A percentile compares a stretch with the other conserved stretches of the same genome.
Conservation (phyloP, 2,797 vertebrate species). For the Gobio occitaniae region DNA sequence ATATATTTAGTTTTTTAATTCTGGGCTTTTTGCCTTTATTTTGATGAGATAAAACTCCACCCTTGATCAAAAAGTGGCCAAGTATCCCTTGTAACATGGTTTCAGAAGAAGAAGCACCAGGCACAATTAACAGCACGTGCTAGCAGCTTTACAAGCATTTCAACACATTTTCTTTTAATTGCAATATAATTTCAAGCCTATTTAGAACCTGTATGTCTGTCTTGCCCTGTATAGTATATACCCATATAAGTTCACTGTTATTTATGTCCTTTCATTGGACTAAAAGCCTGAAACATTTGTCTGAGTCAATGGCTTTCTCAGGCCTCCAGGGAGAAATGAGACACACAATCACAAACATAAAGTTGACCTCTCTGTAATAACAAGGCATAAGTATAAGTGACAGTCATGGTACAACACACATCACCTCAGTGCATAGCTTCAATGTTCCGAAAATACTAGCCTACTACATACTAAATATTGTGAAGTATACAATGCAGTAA, state of each 20-base stretch:
- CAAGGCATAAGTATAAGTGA: neutral
- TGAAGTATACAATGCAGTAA: neutral
- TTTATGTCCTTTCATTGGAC: slow-evolving; percentile 27
- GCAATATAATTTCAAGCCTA: neutral
- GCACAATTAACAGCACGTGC: neutral
- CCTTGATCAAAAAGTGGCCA: neutral
- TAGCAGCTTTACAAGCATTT: neutral
- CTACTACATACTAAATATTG: neutral
- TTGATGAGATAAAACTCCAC: neutral
- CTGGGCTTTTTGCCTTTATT: neutral
- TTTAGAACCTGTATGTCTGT: neutral
- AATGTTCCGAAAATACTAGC: neutral
- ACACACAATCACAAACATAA: neutral
- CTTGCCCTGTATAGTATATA: neutral
- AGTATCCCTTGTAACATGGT: neutral
- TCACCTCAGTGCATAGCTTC: neutral
- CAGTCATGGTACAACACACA: neutral
- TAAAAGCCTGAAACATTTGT: slow-evolving; percentile 25
- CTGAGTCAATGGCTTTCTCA: slow-evolving; percentile 27
- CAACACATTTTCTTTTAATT: neutral
- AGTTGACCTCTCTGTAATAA: slow-evolving; percentile 20
- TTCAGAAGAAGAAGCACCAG: neutral
- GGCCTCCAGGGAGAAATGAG: slow-evolving; percentile 29
- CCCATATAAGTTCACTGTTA: neutral
- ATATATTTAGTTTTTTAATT: neutral